phyloP scores from a whole-genome alignment of 2,113 vertebrate genomes.

The Thamnaconus septentrionalis region DNA sequence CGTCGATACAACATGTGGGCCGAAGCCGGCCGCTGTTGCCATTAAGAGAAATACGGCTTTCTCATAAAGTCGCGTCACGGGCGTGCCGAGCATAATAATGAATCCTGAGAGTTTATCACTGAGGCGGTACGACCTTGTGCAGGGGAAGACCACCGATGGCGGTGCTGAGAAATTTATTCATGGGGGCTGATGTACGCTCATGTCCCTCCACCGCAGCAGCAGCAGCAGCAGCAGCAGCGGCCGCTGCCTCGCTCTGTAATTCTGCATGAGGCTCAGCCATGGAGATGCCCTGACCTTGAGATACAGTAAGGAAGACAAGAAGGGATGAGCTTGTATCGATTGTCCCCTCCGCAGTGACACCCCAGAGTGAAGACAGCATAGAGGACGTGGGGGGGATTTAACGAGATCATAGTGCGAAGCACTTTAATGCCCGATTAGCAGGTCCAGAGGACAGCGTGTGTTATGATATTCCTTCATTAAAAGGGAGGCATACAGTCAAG shows the following conservation, averaged over 20 bases:
- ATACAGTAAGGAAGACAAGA: conserved; percentile 19
- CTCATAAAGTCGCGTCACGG: conserved; percentile 12
- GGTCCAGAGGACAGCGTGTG: too few species aligned
- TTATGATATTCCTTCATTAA: too few species aligned
- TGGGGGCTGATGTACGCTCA: conserved; percentile 27
- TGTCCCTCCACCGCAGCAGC: conserved; percentile 9
- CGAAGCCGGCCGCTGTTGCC: conserved; percentile 26
- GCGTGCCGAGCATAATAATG: conserved; percentile 3
- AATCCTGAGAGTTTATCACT: conserved; percentile 44
- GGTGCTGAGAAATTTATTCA: conserved; percentile 50
- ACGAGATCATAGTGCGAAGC: too few species aligned
- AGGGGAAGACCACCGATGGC: conserved; percentile 34
- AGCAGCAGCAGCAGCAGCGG: conserved; percentile 1
- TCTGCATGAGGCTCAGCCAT: conserved; percentile 40
- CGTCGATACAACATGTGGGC: conserved; percentile 48
- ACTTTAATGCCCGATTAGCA: too few species aligned
- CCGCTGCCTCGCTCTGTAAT: conserved; percentile 24
- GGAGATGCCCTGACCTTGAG: conserved; percentile 61
- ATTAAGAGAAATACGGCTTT: conserved; percentile 43
- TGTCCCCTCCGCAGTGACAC: conserved; percentile 30
- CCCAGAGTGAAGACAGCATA: conserved; percentile 35
- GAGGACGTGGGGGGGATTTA: neutral
- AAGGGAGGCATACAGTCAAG: too few species aligned
- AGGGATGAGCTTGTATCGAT: conserved; percentile 35
- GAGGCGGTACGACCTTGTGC: conserved; percentile 49